Conservation (phyloP, 2,113 vertebrate species). For the Tonatia bakeri region DNA sequence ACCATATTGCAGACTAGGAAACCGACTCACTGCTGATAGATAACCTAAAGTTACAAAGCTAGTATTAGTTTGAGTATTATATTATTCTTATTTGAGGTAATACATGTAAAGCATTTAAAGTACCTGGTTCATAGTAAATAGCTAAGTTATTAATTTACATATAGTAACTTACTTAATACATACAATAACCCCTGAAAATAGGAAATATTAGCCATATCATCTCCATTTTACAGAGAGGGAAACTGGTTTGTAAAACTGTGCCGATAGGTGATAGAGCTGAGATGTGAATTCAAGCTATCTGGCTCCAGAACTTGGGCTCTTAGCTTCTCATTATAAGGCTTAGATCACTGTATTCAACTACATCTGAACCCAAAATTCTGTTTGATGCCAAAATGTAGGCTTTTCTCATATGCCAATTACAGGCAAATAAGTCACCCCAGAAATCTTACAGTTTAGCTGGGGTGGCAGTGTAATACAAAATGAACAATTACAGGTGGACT, state of each 20-base stretch:
- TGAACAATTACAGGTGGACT: background rate
- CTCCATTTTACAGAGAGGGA: background rate
- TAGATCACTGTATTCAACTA: background rate
- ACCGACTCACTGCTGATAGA: background rate
- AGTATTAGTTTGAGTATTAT: background rate
- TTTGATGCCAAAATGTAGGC: background rate
- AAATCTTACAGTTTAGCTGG: background rate
- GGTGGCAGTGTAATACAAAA: background rate
- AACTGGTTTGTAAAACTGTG: background rate
- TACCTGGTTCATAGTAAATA: background rate
- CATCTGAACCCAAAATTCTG: background rate
- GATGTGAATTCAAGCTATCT: background rate
- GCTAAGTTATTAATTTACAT: background rate
- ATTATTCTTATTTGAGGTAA: conserved; percentile 50
- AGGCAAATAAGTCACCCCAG: background rate
- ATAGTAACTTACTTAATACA: background rate
- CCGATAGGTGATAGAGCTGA: background rate
- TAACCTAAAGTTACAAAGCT: conserved; percentile 23
- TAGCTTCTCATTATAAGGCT: background rate
- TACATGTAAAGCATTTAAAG: background rate
- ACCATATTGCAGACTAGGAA: conserved; percentile 26
- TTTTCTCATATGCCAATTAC: background rate
- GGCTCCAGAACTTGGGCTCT: background rate
- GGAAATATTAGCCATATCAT: background rate
- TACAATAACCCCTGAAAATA: background rate